phyloP scores from a whole-genome alignment of 1,140 invertebrate genomes.

The Magallana ariakensis region DNA sequence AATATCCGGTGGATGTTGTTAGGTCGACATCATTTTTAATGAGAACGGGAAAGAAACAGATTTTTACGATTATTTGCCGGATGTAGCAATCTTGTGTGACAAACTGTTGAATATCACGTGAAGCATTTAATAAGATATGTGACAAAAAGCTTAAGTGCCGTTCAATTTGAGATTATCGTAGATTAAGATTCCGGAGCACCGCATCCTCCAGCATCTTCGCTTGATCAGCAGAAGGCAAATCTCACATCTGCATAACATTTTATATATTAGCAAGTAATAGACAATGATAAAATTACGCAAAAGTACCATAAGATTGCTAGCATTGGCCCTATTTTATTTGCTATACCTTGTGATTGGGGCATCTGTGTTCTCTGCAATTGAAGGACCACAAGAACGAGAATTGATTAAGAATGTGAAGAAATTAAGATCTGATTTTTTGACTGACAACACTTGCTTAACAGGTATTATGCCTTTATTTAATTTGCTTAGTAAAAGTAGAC shows the following conservation, averaged over 20 bases:
- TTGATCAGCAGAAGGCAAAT: not conserved
- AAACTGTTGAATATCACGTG: not conserved
- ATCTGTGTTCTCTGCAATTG: conserved; percentile 86
- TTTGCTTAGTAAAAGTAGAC: too few species aligned
- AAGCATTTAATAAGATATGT: not conserved
- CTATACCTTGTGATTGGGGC: conserved; percentile 84
- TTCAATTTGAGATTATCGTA: not conserved
- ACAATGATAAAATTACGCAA: conserved; percentile 60
- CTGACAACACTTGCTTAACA: conserved; percentile 79
- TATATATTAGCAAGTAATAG: not conserved
- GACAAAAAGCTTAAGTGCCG: not conserved
- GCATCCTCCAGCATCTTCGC: not conserved
- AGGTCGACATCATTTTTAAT: conserved; percentile 25
- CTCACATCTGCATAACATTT: not conserved
- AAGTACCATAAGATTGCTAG: conserved; percentile 78
- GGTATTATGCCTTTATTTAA: conserved; percentile 51
- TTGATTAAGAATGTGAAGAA: conserved; percentile 82
- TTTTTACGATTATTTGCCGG: not conserved
- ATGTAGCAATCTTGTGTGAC: not conserved
- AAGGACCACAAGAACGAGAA: conserved; percentile 84
- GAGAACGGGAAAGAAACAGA: not conserved
- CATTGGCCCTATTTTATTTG: conserved; percentile 81
- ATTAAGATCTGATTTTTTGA: conserved; percentile 83
- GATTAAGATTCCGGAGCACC: not conserved
- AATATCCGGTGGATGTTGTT: conserved; percentile 32